Base-by-base conservation (phyloP, 2,888 invertebrate genomes). In the Drosophila yooni region DNA sequence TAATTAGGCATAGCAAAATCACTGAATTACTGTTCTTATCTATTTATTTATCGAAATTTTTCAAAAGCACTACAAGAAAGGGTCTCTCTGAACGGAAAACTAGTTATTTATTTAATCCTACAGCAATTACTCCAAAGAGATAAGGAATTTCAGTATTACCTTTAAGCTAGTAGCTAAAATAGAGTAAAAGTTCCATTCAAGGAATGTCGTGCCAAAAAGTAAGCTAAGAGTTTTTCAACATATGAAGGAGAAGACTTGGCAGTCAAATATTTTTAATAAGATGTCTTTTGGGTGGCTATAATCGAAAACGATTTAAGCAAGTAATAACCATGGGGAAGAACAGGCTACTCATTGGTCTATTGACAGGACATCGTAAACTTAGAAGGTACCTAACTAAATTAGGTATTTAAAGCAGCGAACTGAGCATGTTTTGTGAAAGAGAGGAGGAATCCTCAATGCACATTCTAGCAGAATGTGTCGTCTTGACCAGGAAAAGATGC, bases 61-160 rank as follows among this genome's bases (percentile, higher is more conserved):
- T 36, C 18, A 34, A 36, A 15, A 2, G 1, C 27, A 36, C n/a
- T 29, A 11, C 11, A n/a, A 43, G 29, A 25, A 18, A 40, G 31
- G 31, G 8, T 0, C 8, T 8, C 8, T 31, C 15, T 21, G 8
- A 46, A 27, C 15, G 15, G 15, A 31, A 52, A 43, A 33, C 31
- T 38, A 15, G 21, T 38, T 52, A 7, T 11, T 8, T 27, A 10
- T n/a, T 7, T 27, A 29, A 15, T 8, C 18, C 25, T 13, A 31
- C 15, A 11, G 10, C 15, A 50, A 29, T 50, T 34, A 15, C n/a
- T 36, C 10, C 3, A 2, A 21, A 38, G 0, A 15, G 46, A 29
- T 56, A 21, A 56, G 5, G 15, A n/a, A 25, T 36, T 8, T 76
- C 60, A 67, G 7, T 76, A 57, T 72, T 46, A 50, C 36, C 33